A percentile compares a stretch with the other conserved stretches of the same genome.
Conservation (phyloP, 2,797 vertebrate species). For the Remorina albescens region DNA sequence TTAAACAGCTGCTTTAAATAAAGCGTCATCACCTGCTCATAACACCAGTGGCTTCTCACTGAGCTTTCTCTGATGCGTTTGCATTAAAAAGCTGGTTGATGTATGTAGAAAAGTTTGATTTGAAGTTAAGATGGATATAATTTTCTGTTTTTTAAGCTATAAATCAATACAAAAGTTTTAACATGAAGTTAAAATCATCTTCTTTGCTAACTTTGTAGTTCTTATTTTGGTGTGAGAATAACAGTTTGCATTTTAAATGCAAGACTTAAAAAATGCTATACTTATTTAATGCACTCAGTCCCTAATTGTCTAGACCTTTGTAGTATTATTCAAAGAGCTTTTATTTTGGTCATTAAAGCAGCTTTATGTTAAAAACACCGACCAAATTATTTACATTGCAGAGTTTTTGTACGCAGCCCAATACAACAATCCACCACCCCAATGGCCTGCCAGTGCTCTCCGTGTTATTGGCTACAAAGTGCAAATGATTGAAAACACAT, state of each 20-base stretch:
- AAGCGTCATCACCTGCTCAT: slow-evolving; percentile 88
- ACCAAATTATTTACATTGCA: neutral
- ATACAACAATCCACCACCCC: slow-evolving; percentile 43
- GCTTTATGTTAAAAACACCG: neutral
- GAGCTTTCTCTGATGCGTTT: slow-evolving; percentile 72
- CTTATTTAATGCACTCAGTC: neutral
- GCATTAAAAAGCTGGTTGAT: slow-evolving; percentile 72
- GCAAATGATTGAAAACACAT: slow-evolving; percentile 72
- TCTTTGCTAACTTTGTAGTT: neutral
- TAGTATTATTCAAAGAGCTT: neutral
- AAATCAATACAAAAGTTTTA: neutral
- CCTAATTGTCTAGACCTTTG: neutral
- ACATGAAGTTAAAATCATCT: neutral
- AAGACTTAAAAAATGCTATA: neutral
- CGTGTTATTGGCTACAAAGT: slow-evolving; percentile 57
- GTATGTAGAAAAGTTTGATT: slow-evolving; percentile 72
- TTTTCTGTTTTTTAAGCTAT: slow-evolving; percentile 3
- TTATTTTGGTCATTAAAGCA: slow-evolving; percentile 22
- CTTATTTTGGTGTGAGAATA: neutral
- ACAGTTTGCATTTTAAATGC: neutral
- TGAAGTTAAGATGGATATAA: slow-evolving; percentile 66
- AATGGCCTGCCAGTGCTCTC: slow-evolving; percentile 37
- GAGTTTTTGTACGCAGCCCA: slow-evolving; percentile 12
- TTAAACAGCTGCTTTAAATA: slow-evolving; percentile 72
- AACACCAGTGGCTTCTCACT: slow-evolving; percentile 86